A percentile compares a stretch with the other conserved stretches of the same genome.
Evolutionary conservation across 2,797 vertebrate genomes (phyloP).

Genomic region (Rhinogobio ventralis): DNA sequence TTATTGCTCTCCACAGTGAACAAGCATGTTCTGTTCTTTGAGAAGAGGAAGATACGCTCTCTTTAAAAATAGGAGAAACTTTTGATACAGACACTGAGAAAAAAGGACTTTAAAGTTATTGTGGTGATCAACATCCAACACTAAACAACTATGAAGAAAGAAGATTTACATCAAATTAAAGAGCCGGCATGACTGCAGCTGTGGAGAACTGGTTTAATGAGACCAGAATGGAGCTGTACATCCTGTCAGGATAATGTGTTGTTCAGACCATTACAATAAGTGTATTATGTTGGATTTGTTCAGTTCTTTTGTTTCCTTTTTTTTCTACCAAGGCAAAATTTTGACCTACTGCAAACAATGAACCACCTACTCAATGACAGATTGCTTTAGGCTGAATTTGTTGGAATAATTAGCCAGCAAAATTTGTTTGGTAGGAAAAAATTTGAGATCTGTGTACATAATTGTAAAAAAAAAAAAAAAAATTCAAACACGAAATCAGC

Average conservation of each 20-base stretch:
- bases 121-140: constrained; percentile 1
- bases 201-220: not conserved
- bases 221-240: not conserved
- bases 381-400: constrained; percentile 14
- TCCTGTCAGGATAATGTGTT: constrained; percentile 14
- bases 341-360: constrained; percentile 6
- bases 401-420: constrained; percentile 1
- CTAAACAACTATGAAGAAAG: not conserved
- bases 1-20: constrained; percentile 79
- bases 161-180: not conserved
- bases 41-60: constrained; percentile 94
- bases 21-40: constrained; percentile 90
- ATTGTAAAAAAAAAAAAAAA: not conserved
- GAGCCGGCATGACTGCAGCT: not conserved
- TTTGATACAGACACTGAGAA: constrained; percentile 12
- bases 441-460: not conserved
- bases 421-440: not conserved
- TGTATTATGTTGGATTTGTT: constrained; percentile 12
- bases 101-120: constrained; percentile 43
- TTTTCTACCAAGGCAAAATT: not conserved
- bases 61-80: constrained; percentile 74
- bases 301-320: constrained; percentile 18
- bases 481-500: not conserved
- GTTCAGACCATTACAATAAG: not conserved
- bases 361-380: not conserved